These are phyloP conservation scores for Endotricha flammealis DNA, from an alignment of 2,888 invertebrate genomes.

Conservation along the genomic window DNA sequence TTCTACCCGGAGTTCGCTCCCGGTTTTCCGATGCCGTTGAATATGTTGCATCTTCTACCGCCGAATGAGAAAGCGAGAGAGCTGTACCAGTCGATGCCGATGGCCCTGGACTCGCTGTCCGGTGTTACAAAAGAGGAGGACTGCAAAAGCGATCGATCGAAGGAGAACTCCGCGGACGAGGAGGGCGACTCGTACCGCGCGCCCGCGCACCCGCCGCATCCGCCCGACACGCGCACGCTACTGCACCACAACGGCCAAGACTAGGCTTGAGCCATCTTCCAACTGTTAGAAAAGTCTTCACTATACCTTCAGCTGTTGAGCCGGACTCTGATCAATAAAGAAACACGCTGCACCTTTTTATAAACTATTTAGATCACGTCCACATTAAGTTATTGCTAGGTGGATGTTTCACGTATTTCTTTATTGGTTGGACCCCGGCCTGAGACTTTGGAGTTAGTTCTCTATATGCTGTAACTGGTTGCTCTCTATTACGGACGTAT, in stretches of 20 bases:
- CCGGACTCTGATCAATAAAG: neutral
- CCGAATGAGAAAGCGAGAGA: slow-evolving; percentile 86
- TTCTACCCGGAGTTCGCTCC: slow-evolving; percentile 91
- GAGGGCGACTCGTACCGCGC: slow-evolving; percentile 69
- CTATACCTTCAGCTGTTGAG: slow-evolving; percentile 29
- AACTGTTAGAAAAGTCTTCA: slow-evolving; percentile 16
- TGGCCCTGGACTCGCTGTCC: slow-evolving; percentile 77
- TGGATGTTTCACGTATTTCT: no score
- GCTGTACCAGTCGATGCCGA: slow-evolving; percentile 77
- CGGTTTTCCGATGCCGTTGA: slow-evolving; percentile 89
- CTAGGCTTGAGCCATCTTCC: slow-evolving; percentile 55
- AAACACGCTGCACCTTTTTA: neutral
- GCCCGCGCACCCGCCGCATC: slow-evolving; percentile 75
- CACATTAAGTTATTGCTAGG: no score
- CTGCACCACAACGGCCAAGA: slow-evolving; percentile 90
- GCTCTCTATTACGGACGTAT: slow-evolving; percentile 17
- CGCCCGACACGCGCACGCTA: slow-evolving; percentile 81
- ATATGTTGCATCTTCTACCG: slow-evolving; percentile 90
- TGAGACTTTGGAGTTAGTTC: no score
- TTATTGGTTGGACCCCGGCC: no score
- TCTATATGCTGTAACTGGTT: no score
- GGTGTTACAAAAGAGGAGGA: slow-evolving; percentile 78
- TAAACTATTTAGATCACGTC: no score
- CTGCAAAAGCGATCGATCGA: slow-evolving; percentile 81
- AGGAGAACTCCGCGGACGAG: slow-evolving; percentile 80